Evolutionary conservation across 2,888 invertebrate genomes (phyloP).

Genomic region (Leptopilina myrica): DNA sequence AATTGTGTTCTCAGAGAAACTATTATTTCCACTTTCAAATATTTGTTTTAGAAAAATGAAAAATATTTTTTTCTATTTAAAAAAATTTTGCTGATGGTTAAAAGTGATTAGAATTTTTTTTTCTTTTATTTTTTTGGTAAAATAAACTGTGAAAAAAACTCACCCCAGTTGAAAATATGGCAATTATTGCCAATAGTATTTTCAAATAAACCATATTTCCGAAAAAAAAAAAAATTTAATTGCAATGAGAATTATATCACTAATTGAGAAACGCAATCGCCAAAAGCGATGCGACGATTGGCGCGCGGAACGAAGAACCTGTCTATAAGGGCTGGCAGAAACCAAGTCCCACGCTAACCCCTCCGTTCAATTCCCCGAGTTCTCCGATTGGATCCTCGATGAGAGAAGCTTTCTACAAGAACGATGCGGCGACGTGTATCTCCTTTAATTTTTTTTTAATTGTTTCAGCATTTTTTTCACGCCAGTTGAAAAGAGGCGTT

Average conservation of each 20-base stretch:
- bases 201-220: conserved; percentile 27
- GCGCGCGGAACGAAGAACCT: conserved; percentile 53
- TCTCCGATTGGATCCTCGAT: conserved; percentile 52
- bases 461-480: conserved; percentile 36
- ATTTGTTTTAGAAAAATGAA: neutral
- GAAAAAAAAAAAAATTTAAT: too few species aligned
- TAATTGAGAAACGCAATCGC: conserved; percentile 42
- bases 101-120: neutral
- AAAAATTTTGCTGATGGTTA: neutral
- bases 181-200: neutral
- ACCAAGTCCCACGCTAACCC: conserved; percentile 56
- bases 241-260: neutral
- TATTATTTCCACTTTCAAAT: too few species aligned
- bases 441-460: conserved; percentile 33
- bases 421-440: conserved; percentile 35
- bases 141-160: neutral
- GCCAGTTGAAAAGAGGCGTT: conserved; percentile 1
- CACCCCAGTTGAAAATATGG: conserved; percentile 24
- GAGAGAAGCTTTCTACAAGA: conserved; percentile 40
- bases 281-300: conserved; percentile 54
- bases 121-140: too few species aligned
- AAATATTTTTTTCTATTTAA: neutral
- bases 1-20: too few species aligned
- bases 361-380: conserved; percentile 50
- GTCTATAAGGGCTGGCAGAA: conserved; percentile 56